Evolutionary conservation across 2,888 invertebrate genomes (phyloP).

Genomic region (Rhamnusium bicolor): DNA sequence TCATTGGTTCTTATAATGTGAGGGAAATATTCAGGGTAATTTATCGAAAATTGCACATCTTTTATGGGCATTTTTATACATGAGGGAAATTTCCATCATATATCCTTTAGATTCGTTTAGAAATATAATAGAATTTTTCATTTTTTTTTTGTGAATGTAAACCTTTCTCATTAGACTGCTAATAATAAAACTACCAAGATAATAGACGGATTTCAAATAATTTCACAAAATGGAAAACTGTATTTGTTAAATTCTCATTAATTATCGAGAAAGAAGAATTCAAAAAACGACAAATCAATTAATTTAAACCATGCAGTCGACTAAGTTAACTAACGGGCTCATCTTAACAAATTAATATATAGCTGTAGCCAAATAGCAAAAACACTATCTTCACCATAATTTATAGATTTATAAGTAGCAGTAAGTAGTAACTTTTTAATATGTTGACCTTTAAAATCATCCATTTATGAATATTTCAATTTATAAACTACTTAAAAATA

Average conservation of each 20-base stretch:
- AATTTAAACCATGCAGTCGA: not conserved
- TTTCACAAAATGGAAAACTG: too few relatives aligned
- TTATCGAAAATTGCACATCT: too few relatives aligned
- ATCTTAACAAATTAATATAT: not conserved
- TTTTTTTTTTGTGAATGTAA: too few relatives aligned
- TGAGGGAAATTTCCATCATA: too few relatives aligned
- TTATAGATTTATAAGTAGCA: not conserved
- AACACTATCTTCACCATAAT: not conserved
- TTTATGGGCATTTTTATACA: too few relatives aligned
- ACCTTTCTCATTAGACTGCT: too few relatives aligned
- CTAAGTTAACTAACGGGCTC: not conserved
- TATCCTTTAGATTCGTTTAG: too few relatives aligned
- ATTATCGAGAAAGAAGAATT: not conserved
- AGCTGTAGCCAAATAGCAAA: not conserved
- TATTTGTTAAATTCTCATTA: not conserved
- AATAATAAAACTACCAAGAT: too few relatives aligned
- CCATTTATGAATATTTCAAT: not conserved
- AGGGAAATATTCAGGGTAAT: too few relatives aligned
- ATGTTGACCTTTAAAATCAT: not conserved
- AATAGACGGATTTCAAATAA: too few relatives aligned
- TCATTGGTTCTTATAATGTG: too few relatives aligned
- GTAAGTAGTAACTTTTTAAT: not conserved
- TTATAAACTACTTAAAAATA: not conserved
- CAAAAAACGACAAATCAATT: not conserved
- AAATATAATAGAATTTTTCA: too few relatives aligned